Evolutionary conservation across 2,113 vertebrate species (phyloP).

Genomic region (Corynorhinus townsendii): DNA sequence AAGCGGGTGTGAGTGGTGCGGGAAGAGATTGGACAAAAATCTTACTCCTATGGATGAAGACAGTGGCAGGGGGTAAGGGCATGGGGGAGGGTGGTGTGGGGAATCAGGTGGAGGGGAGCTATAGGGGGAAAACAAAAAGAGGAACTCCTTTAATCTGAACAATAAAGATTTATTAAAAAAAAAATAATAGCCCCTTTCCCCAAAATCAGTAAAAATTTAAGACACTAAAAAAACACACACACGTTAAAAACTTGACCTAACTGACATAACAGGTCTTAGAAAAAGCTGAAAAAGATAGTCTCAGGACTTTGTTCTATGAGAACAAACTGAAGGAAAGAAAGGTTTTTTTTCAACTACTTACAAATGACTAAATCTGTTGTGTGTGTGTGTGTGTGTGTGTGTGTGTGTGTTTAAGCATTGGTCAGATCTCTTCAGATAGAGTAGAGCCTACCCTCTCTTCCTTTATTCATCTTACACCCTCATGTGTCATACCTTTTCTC

Average conservation of each 20-base stretch:
- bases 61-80: no score
- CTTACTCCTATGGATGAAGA: no score
- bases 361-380: not conserved
- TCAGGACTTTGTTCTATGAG: not conserved
- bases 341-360: not conserved
- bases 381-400: no score
- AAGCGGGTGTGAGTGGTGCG: no score
- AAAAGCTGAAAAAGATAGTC: not conserved
- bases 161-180: no score
- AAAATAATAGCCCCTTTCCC: not conserved
- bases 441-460: not conserved
- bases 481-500: not conserved
- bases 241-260: not conserved
- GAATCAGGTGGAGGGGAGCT: no score
- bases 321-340: conserved; percentile 5
- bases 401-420: not conserved
- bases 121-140: no score
- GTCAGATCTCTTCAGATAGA: not conserved
- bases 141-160: no score
- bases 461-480: not conserved
- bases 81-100: no score
- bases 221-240: not conserved
- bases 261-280: not conserved
- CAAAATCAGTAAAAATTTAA: not conserved
- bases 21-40: no score